Percentiles rank a stretch among this genome's conserved stretches.
Evolutionary conservation across 2,888 invertebrate species (phyloP).

Genomic region (Cryptocephalus primarius): DNA sequence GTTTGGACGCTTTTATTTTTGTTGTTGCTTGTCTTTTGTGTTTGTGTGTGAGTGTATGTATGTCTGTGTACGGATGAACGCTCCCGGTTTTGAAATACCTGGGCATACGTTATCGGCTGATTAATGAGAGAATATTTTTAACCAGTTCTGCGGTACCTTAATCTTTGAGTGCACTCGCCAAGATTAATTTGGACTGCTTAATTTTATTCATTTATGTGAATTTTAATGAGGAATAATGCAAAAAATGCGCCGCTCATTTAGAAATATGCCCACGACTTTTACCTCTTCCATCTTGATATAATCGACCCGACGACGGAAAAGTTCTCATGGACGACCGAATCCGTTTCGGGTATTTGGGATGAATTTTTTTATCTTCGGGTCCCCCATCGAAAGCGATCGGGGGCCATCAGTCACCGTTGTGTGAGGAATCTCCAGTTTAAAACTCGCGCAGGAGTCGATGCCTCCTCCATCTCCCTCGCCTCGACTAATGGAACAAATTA

Average conservation of each 20-base stretch:
- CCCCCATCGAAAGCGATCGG: too few relatives aligned
- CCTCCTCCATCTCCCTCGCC: too few relatives aligned
- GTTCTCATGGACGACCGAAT: too few relatives aligned
- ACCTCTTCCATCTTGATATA: too few relatives aligned
- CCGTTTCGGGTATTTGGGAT: too few relatives aligned
- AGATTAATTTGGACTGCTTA: conserved; percentile 23
- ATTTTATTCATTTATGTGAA: conserved; percentile 25
- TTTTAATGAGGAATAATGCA: conserved; percentile 21
- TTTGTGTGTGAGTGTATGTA: not conserved
- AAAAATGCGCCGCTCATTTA: conserved; percentile 9
- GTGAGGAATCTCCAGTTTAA: too few relatives aligned
- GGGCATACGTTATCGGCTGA: conserved; percentile 30
- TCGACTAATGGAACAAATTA: not conserved
- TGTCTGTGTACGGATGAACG: conserved; percentile 7
- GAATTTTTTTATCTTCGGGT: too few relatives aligned
- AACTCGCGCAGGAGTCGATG: too few relatives aligned
- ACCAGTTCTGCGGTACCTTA: conserved; percentile 26
- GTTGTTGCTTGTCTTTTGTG: conserved; percentile 11
- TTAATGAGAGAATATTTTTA: conserved; percentile 31
- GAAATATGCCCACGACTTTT: not conserved
- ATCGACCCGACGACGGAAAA: too few relatives aligned
- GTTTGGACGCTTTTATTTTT: conserved; percentile 13
- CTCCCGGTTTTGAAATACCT: conserved; percentile 33
- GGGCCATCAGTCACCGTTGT: too few relatives aligned
- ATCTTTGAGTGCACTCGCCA: conserved; percentile 20